Evolutionary conservation across 2,113 vertebrate species (phyloP).

Genomic region (Apaloderma vittatum): DNA sequence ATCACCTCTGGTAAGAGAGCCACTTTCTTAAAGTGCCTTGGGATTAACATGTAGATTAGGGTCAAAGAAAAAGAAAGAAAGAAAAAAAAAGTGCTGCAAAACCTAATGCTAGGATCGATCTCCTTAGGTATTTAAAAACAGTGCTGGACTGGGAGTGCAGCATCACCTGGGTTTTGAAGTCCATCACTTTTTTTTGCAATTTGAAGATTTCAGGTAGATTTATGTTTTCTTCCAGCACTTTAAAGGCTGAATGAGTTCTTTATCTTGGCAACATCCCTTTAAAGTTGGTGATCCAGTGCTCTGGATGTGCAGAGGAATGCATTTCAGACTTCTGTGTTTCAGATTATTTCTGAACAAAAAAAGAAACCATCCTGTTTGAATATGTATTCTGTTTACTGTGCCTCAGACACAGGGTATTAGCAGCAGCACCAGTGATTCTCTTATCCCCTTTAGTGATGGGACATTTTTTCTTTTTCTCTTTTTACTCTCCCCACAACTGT

Average conservation of each 20-base stretch:
- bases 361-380: background rate
- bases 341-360: background rate
- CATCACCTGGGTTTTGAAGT: background rate
- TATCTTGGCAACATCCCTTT: slow-evolving; percentile 26
- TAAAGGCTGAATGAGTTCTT: background rate
- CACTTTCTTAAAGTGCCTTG: background rate
- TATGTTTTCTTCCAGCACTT: background rate
- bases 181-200: background rate
- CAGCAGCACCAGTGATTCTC: background rate
- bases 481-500: background rate
- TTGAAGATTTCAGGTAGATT: background rate
- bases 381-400: background rate
- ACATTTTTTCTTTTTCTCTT: background rate
- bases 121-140: background rate
- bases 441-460: background rate
- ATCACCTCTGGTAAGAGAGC: background rate
- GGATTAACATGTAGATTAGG: background rate
- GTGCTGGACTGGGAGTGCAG: background rate
- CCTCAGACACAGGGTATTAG: slow-evolving; percentile 9
- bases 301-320: background rate
- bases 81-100: background rate
- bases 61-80: background rate
- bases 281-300: background rate
- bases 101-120: background rate
- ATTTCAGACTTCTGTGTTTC: slow-evolving; percentile 17